Evolutionary conservation across 2,113 vertebrate species (phyloP).

Genomic region (Ceyx cyanopectus): DNA sequence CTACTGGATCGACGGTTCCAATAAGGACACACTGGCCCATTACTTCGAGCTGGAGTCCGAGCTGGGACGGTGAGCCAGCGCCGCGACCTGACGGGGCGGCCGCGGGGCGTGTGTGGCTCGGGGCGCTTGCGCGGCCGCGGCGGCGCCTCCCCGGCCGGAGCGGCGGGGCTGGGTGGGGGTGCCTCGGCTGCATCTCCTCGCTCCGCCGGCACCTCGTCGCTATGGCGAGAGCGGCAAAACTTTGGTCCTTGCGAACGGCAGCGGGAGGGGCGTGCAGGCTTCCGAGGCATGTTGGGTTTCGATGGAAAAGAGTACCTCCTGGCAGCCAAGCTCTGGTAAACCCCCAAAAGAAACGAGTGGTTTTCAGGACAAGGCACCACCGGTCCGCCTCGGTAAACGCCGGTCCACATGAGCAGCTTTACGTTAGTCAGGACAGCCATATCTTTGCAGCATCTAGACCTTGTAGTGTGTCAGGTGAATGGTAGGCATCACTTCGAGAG

Average conservation of each 20-base stretch:
- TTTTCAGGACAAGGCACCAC: not conserved
- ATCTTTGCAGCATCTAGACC: not conserved
- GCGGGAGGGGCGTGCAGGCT: not conserved
- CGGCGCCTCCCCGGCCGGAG: too few species aligned
- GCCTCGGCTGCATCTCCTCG: too few species aligned
- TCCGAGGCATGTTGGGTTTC: not conserved
- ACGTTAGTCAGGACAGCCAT: not conserved
- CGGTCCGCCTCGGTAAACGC: accelerated
- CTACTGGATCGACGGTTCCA: constrained; percentile 91
- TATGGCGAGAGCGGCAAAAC: not conserved
- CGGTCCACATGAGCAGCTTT: not conserved
- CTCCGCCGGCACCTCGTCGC: not conserved
- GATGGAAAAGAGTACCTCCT: not conserved
- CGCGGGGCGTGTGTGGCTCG: not conserved
- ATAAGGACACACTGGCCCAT: constrained; percentile 83
- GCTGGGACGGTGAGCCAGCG: constrained; percentile 86
- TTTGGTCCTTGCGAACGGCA: not conserved
- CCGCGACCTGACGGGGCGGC: not conserved
- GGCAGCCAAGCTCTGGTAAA: not conserved
- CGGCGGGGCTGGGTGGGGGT: not conserved
- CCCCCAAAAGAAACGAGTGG: not conserved
- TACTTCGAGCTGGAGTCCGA: constrained; percentile 89
- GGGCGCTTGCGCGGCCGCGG: not conserved
- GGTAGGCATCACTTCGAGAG: not conserved
- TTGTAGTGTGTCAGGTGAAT: not conserved